Evolutionary conservation across 1,140 invertebrate genomes (phyloP).

Genomic region (Tetranychus urticae): DNA sequence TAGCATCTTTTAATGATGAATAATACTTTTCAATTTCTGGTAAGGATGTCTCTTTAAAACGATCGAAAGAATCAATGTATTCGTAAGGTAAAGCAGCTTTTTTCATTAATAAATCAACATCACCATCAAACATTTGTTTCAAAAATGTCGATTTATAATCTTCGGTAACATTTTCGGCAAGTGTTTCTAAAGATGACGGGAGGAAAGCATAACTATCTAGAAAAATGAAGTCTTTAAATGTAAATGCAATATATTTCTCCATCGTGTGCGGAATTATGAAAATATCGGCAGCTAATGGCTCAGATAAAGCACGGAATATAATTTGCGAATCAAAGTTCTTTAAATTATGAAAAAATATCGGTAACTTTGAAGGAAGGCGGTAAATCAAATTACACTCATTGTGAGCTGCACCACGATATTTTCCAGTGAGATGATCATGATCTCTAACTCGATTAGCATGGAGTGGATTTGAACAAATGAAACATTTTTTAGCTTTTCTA

Average conservation of each 20-base stretch:
- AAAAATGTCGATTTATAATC: background rate
- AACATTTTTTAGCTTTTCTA: background rate
- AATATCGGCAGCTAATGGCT: background rate
- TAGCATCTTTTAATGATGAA: background rate
- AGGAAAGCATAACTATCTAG: background rate
- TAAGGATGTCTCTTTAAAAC: background rate
- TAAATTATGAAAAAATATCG: background rate
- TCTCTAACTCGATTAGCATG: background rate
- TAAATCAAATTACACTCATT: background rate
- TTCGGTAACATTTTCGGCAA: background rate
- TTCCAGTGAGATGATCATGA: background rate
- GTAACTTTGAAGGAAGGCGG: background rate
- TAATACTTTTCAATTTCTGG: background rate
- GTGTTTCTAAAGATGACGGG: background rate
- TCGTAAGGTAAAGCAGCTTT: background rate
- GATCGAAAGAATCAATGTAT: background rate
- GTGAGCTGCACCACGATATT: background rate
- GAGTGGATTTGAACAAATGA: background rate
- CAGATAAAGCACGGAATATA: background rate
- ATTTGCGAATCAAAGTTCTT: background rate
- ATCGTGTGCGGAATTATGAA: background rate
- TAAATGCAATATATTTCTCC: background rate
- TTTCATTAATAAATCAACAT: background rate
- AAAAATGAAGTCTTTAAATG: background rate
- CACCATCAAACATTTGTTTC: background rate